Evolutionary conservation across 2,888 invertebrate species (phyloP), one percentile per base, ranked within the genome.

Genomic region (Hermaeophaga mercurialis): DNA sequence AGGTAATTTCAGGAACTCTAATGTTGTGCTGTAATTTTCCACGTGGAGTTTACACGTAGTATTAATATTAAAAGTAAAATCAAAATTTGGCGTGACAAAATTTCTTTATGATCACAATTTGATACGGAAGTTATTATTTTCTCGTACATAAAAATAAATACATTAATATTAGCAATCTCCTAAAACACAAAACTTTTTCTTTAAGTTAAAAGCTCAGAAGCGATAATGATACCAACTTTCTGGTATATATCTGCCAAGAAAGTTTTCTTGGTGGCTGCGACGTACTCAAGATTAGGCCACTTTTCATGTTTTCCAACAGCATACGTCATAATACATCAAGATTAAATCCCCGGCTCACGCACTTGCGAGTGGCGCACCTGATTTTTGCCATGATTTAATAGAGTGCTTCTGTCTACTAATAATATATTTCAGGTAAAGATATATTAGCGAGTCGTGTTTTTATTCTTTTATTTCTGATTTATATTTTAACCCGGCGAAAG

Each of bases 321-420:
- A 49, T 55, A 55, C 49, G 55, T 49, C 55, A 49, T 56, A 56
- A 56, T 56, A 34, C 49, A 56, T 56, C 55, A 56, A 19, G 55
- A 56, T 49, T 45, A 50, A 56, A 56, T 44, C 36, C 44, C 3
- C 18, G 6, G 33, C 43, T 26, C 49, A 55, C 48, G 48, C 48
- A 55, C 41, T 43, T 14, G 15, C 18, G 11, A 31, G 6, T 4
- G 11, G 12, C 31, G 24, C 47, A 48, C 36, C 15, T 48, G 49
- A 44, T 55, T 44, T 55, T 55, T 28, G 48, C 26, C 8, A 12
- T 5, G 15, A 19, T 47, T 34, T 47, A 47, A 46, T 46, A 19
- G 18, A 46, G 18, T 33, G 15, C 3, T 12, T 18, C 12, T 45
- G 45, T 45, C 28, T 31, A 3, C 11, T n/a, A 31, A 31, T 12